phyloP scores from a whole-genome alignment of 2,888 invertebrate species.

The Leucophenga maculata region DNA sequence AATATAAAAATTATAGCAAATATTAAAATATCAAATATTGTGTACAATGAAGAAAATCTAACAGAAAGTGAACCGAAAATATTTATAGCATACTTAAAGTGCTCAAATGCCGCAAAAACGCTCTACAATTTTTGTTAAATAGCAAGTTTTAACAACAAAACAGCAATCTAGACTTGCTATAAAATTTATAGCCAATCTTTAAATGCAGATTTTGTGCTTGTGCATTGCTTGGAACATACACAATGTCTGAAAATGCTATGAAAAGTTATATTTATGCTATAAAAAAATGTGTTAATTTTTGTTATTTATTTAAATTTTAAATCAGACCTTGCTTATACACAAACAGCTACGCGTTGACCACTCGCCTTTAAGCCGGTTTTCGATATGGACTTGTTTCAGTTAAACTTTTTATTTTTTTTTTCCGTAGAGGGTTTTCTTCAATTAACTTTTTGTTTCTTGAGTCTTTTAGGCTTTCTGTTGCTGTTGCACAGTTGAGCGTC shows the following conservation, averaged over 20 bases:
- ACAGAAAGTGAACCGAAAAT: too few relatives aligned
- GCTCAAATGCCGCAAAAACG: too few relatives aligned
- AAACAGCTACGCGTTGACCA: conserved; percentile 28
- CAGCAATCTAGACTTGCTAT: too few relatives aligned
- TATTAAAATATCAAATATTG: conserved; percentile 18
- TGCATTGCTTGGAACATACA: not conserved
- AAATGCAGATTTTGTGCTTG: conserved; percentile 30
- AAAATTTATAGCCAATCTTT: conserved; percentile 57
- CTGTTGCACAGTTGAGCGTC: not conserved
- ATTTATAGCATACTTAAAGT: too few relatives aligned
- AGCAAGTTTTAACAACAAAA: too few relatives aligned
- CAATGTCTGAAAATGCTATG: too few relatives aligned
- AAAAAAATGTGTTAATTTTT: too few relatives aligned
- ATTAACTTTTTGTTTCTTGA: conserved; percentile 50
- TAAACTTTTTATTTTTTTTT: conserved; percentile 27
- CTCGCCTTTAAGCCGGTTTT: conserved; percentile 62
- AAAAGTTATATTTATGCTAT: too few relatives aligned
- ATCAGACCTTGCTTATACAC: conserved; percentile 16
- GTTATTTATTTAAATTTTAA: too few relatives aligned
- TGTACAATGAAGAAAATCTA: too few relatives aligned
- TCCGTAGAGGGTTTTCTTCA: conserved; percentile 39
- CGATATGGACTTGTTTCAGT: conserved; percentile 49
- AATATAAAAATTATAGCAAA: too few relatives aligned
- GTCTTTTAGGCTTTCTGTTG: conserved; percentile 3
- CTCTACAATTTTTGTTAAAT: too few relatives aligned